Conservation (phyloP, 2,888 invertebrate genomes). For the Cataglyphis livida region DNA sequence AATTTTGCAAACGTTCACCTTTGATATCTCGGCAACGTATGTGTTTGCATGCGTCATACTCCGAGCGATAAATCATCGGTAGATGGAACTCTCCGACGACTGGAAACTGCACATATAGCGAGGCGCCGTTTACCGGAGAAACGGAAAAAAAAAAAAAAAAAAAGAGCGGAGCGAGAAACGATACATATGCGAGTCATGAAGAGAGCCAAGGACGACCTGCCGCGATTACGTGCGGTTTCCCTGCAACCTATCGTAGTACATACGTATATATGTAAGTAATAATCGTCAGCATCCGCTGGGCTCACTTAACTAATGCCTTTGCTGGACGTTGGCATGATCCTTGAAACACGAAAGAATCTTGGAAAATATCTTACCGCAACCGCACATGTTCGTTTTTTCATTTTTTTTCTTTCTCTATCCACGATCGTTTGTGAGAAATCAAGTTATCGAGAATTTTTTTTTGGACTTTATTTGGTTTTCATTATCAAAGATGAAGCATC, state of each 20-base stretch:
- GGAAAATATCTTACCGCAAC: background rate
- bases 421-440: background rate
- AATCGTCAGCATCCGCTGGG: conserved; percentile 46
- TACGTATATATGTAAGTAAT: conserved; percentile 11
- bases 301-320: conserved; percentile 50
- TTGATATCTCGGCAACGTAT: conserved; percentile 24
- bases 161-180: background rate
- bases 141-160: background rate
- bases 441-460: background rate
- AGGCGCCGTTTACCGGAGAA: conserved; percentile 10
- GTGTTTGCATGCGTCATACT: background rate
- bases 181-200: conserved; percentile 12
- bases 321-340: conserved; percentile 31
- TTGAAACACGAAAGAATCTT: conserved; percentile 16
- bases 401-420: background rate
- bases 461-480: background rate
- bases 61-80: conserved; percentile 36
- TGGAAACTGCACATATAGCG: conserved; percentile 17
- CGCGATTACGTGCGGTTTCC: conserved; percentile 43
- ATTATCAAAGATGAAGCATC: background rate
- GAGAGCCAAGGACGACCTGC: conserved; percentile 51
- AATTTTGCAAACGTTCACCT: background rate
- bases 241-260: background rate
- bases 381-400: background rate
- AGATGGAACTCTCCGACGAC: conserved; percentile 30